These are phyloP conservation scores for Coracopsis vasa DNA, from an alignment of 2,113 vertebrate genomes.

Conservation along the genomic window DNA sequence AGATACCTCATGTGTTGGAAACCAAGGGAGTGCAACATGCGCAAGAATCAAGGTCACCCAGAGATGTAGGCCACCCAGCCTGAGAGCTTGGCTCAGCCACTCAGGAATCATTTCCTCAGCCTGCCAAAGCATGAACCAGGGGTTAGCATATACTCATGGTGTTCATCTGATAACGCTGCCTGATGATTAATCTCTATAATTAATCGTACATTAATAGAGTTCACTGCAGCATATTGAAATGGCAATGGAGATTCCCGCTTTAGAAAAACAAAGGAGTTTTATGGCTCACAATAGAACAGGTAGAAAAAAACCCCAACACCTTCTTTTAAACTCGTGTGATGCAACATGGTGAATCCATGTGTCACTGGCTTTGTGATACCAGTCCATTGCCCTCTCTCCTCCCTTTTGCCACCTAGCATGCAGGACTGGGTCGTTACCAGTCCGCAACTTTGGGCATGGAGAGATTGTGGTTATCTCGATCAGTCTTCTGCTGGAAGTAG, in stretches of 20 bases:
- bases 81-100: constrained; percentile 38
- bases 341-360: not conserved
- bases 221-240: constrained; percentile 31
- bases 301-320: not conserved
- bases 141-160: constrained; percentile 42
- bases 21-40: not conserved
- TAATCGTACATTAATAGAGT: constrained; percentile 39
- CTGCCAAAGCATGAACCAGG: constrained; percentile 60
- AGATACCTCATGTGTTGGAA: not conserved
- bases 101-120: constrained; percentile 49
- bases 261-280: not conserved
- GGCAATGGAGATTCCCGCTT: not conserved
- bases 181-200: constrained; percentile 64
- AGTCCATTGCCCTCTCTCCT: not conserved
- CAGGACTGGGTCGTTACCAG: not conserved
- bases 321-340: not conserved
- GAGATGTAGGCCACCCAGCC: constrained; percentile 59
- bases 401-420: not conserved
- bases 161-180: constrained; percentile 61
- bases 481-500: not conserved
- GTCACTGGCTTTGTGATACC: not conserved
- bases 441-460: not conserved
- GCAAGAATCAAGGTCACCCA: constrained; percentile 14
- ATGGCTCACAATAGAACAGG: not conserved
- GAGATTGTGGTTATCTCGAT: not conserved